These are phyloP conservation scores for Anhinga rufa DNA, from an alignment of 2,113 vertebrate genomes.

Conservation along the genomic window DNA sequence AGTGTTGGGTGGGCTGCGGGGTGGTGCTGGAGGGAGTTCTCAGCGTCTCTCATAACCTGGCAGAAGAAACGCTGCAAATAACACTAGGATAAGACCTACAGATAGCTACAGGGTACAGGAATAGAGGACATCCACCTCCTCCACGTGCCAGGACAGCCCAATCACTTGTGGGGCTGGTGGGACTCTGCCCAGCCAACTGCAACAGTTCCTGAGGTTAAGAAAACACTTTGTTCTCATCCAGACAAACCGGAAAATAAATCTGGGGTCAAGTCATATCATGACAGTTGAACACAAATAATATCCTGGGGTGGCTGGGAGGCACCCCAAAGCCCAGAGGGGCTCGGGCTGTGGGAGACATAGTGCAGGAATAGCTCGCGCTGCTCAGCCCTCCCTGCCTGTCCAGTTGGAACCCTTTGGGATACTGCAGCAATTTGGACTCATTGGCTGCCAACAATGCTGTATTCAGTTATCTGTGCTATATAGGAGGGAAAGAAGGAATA, in stretches of 20 bases:
- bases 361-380: background rate
- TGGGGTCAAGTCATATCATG: background rate
- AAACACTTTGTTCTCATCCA: background rate
- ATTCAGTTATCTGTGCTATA: background rate
- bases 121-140: background rate
- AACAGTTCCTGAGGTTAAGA: background rate
- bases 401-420: background rate
- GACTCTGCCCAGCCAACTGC: background rate
- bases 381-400: too few species aligned
- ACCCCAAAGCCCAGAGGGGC: background rate
- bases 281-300: background rate
- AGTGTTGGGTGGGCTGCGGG: background rate
- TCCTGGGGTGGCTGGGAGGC: background rate
- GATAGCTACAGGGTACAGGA: background rate
- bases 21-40: background rate
- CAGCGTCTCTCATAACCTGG: too few species aligned
- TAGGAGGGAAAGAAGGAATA: background rate
- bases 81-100: background rate
- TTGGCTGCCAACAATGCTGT: background rate
- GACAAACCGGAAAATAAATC: background rate
- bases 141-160: background rate
- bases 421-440: rapidly evolving
- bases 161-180: rapidly evolving
- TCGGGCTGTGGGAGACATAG: background rate
- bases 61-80: background rate